phyloP scores from a whole-genome alignment of 2,797 vertebrate species.

The Notoglanidium macrostoma region DNA sequence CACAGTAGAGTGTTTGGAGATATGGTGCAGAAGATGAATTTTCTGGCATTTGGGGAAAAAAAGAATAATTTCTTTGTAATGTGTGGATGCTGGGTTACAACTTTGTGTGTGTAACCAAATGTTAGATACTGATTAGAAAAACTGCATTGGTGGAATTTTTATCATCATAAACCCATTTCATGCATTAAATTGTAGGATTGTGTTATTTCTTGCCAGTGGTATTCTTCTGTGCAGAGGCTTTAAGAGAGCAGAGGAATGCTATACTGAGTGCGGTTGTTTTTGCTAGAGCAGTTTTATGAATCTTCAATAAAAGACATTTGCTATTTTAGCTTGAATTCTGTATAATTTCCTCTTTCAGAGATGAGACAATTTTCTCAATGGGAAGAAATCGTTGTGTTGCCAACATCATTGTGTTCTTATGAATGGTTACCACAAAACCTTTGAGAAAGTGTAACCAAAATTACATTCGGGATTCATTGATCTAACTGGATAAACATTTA shows the following conservation, averaged over 20 bases:
- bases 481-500: neutral
- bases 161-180: slow-evolving; percentile 11
- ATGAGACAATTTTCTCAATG: neutral
- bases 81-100: slow-evolving; percentile 15
- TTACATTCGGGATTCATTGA: neutral
- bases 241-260: neutral
- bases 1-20: slow-evolving; percentile 48
- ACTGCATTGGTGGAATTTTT: neutral
- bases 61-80: slow-evolving; percentile 28
- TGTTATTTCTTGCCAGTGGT: neutral
- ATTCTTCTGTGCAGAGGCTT: slow-evolving; percentile 3
- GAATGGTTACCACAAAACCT: neutral
- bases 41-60: slow-evolving; percentile 42
- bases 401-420: neutral
- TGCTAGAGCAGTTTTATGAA: neutral
- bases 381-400: neutral
- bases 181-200: neutral
- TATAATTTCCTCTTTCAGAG: neutral
- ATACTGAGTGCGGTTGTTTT: neutral
- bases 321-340: neutral
- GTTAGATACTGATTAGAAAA: slow-evolving; percentile 14
- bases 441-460: neutral
- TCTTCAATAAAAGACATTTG: neutral
- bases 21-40: slow-evolving; percentile 51
- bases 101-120: slow-evolving; percentile 28